Base-by-base conservation (phyloP, 2,797 vertebrate species). In the Crocodylus rhombifer region DNA sequence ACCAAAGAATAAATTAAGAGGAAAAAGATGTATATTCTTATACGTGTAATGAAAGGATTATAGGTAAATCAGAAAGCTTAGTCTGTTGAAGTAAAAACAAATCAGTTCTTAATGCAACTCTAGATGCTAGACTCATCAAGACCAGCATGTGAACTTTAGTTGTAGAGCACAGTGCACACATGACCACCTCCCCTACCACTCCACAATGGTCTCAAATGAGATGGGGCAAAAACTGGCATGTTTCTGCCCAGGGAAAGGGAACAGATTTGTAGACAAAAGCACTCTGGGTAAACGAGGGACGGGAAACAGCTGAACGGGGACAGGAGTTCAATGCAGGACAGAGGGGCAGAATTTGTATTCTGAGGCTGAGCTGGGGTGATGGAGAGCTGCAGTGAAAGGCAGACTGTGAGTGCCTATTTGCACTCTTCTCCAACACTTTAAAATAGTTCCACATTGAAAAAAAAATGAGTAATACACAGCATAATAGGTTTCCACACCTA, bases 31-130 rank as follows among this genome's bases (percentile, higher is more conserved):
- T 21, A 12, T 9, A 58, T 30, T 15, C 15, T 2, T 42, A 14
- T 12, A 26, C 7, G 9, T 0, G 57, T 55, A 2, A 20, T 12
- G 6, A 0, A 16, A 14, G 7, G 21, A 4, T 1, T 3, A 42
- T 42, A 42, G 42, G 42, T 42, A 42, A 42, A 42, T 42, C 42
- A 42, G 42, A 42, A 57, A 75, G 20, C 7, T 2, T 20, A 62
- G 77, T n/a, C 17, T n/a, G 26, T 62, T 83, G 76, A 8, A 75
- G 17, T 26, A 14, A 42, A 83, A 21, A 25, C 55, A 28, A 0
- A 0, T 1, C 30, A 28, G 8, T 26, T 42, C 10, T 14, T 2
- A 4, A 36, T 6, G 23, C 56, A 71, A 30, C 55, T 9, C 28
- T 13, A 3, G 2, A 1, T 30, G 14, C 20, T 4, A 56, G 57